phyloP scores from a whole-genome alignment of 2,113 vertebrate genomes.

The Apteryx mantelli region DNA sequence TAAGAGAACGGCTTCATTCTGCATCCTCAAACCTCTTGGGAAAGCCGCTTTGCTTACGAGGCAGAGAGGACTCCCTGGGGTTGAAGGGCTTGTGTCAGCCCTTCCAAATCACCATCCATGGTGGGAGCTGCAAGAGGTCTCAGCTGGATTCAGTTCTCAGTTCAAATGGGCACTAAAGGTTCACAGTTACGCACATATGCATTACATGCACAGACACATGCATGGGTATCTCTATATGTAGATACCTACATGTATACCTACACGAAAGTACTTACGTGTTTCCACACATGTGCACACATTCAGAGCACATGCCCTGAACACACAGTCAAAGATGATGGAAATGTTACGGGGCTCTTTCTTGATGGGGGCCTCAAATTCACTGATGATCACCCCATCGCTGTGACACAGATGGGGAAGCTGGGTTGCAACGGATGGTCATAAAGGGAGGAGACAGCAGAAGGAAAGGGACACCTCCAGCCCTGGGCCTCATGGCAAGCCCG shows the following conservation, averaged over 20 bases:
- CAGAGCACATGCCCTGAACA: background rate
- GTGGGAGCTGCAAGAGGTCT: background rate
- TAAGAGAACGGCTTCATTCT: constrained; percentile 58
- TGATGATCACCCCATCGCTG: background rate
- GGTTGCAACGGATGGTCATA: background rate
- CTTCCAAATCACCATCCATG: constrained; percentile 49
- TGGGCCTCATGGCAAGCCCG: background rate
- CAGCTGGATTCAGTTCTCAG: constrained; percentile 35
- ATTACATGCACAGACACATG: background rate
- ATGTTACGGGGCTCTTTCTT: rapidly evolving
- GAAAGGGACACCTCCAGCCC: background rate
- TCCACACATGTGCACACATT: rapidly evolving
- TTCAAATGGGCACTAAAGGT: constrained; percentile 40
- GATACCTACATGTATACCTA: background rate
- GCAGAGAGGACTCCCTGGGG: constrained; percentile 26
- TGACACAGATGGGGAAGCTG: background rate
- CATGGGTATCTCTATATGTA: background rate
- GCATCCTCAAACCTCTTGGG: constrained; percentile 27
- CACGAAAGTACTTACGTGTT: background rate
- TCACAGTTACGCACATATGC: background rate
- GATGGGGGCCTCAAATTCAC: background rate
- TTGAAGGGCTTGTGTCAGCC: constrained; percentile 1
- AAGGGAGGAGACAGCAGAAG: background rate
- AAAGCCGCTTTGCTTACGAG: constrained; percentile 40
- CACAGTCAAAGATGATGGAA: background rate